Evolutionary conservation across 2,797 vertebrate genomes (phyloP).

Genomic region (Enteromius mattozi): DNA sequence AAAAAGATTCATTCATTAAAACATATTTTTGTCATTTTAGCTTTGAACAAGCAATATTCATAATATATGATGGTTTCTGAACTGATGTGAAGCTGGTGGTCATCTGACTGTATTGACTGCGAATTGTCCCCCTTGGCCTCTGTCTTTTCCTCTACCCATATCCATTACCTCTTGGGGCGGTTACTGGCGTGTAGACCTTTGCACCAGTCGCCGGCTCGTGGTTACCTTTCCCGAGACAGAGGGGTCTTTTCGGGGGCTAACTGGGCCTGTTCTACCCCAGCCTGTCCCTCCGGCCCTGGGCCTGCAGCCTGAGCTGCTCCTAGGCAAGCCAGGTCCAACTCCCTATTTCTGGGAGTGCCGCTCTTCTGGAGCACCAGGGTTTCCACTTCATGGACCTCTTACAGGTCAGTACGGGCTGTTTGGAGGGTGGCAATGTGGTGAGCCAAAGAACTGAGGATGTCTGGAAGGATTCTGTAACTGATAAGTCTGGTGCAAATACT

Average conservation of each 20-base stretch:
- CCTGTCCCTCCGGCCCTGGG: slow-evolving; percentile 76
- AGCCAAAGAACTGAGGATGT: slow-evolving; percentile 25
- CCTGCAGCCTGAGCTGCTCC: slow-evolving; percentile 81
- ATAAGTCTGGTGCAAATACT: slow-evolving; percentile 56
- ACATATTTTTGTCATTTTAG: slow-evolving; percentile 34
- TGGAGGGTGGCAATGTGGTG: slow-evolving; percentile 67
- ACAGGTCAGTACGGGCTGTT: slow-evolving; percentile 81
- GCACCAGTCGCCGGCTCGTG: slow-evolving; percentile 81
- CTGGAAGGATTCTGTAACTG: neutral
- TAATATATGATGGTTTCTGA: slow-evolving; percentile 32
- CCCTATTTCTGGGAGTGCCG: slow-evolving; percentile 84
- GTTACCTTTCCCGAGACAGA: slow-evolving; percentile 82
- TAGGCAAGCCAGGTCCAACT: slow-evolving; percentile 80
- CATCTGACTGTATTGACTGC: slow-evolving; percentile 66
- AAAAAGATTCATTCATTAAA: slow-evolving; percentile 61
- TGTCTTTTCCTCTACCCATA: slow-evolving; percentile 71
- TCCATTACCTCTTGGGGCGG: slow-evolving; percentile 60
- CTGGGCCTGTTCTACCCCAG: slow-evolving; percentile 79
- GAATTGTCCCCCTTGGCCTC: slow-evolving; percentile 72
- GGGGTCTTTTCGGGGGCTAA: slow-evolving; percentile 79
- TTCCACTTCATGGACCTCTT: slow-evolving; percentile 77
- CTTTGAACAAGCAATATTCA: slow-evolving; percentile 20
- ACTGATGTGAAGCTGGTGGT: slow-evolving; percentile 68
- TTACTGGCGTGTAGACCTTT: slow-evolving; percentile 74
- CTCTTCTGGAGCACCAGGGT: slow-evolving; percentile 78